A percentile compares a stretch with the other conserved stretches of the same genome.
These are phyloP conservation scores for Masnerella sp. DNA, from an alignment of 2,888 invertebrate species.

Conservation along the genomic window DNA sequence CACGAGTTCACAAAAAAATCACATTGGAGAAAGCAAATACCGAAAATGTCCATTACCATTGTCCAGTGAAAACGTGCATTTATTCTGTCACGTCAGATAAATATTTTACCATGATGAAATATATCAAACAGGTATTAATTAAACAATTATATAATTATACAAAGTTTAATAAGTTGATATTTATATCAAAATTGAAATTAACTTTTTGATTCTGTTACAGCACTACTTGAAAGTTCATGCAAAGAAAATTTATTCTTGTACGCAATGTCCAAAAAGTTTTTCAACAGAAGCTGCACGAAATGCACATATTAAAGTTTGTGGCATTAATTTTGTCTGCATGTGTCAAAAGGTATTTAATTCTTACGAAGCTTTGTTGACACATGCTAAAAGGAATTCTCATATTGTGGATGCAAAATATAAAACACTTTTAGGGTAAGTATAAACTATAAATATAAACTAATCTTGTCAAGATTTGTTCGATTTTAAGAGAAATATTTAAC, in stretches of 20 bases:
- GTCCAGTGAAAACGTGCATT: slow-evolving; percentile 72
- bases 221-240: slow-evolving; percentile 78
- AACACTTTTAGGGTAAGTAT: slow-evolving; percentile 65
- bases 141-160: not conserved
- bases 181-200: not conserved
- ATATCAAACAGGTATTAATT: slow-evolving; percentile 74
- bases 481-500: too few species aligned
- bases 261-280: slow-evolving; percentile 74
- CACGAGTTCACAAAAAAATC: slow-evolving; percentile 72
- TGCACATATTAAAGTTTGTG: slow-evolving; percentile 75
- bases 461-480: too few species aligned
- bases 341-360: slow-evolving; percentile 74
- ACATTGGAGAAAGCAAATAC: slow-evolving; percentile 67
- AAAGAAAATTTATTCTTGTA: slow-evolving; percentile 74
- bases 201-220: slow-evolving; percentile 63
- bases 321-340: slow-evolving; percentile 73
- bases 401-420: slow-evolving; percentile 72
- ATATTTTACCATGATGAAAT: slow-evolving; percentile 74
- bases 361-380: slow-evolving; percentile 77
- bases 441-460: slow-evolving; percentile 3
- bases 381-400: slow-evolving; percentile 73
- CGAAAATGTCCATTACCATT: slow-evolving; percentile 72
- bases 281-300: slow-evolving; percentile 75
- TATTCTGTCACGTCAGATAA: slow-evolving; percentile 70
- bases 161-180: not conserved